phyloP scores from a whole-genome alignment of 2,888 invertebrate genomes.

The Dioctria linearis region DNA sequence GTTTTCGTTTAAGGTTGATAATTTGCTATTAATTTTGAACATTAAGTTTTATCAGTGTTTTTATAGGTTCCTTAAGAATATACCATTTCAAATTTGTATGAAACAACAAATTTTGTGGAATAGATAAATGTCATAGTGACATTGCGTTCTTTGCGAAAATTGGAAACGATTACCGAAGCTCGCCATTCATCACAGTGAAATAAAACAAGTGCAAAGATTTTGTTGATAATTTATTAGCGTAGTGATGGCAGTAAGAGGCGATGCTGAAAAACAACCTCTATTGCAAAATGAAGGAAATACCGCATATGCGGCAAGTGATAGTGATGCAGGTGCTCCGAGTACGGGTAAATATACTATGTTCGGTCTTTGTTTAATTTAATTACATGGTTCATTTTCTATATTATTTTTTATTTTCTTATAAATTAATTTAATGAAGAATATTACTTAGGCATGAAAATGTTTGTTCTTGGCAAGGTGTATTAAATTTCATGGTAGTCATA shows the following conservation, averaged over 20 bases:
- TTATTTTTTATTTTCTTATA: no score
- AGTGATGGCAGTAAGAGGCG: conserved; percentile 66
- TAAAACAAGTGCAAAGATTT: conserved; percentile 12
- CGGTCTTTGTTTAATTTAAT: conserved; percentile 18
- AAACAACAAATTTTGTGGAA: neutral
- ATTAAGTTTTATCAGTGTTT: neutral
- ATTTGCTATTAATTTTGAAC: neutral
- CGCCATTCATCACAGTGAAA: conserved; percentile 17
- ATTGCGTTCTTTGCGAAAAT: conserved; percentile 31
- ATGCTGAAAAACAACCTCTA: conserved; percentile 69
- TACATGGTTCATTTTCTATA: conserved; percentile 15
- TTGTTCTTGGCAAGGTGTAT: neutral
- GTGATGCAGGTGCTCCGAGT: neutral
- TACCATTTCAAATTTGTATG: neutral
- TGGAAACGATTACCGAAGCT: conserved; percentile 12
- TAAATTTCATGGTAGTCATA: conserved; percentile 1
- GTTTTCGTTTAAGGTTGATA: neutral
- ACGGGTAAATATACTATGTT: conserved; percentile 41
- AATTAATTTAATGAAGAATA: conserved; percentile 21
- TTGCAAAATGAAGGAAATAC: conserved; percentile 63
- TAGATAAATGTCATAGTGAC: conserved; percentile 45
- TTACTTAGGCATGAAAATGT: neutral
- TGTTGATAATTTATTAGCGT: conserved; percentile 45
- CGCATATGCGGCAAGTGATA: conserved; percentile 41
- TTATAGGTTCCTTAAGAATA: neutral